These are phyloP conservation scores for Panthera uncia DNA, from an alignment of 2,113 vertebrate genomes.

Conservation along the genomic window DNA sequence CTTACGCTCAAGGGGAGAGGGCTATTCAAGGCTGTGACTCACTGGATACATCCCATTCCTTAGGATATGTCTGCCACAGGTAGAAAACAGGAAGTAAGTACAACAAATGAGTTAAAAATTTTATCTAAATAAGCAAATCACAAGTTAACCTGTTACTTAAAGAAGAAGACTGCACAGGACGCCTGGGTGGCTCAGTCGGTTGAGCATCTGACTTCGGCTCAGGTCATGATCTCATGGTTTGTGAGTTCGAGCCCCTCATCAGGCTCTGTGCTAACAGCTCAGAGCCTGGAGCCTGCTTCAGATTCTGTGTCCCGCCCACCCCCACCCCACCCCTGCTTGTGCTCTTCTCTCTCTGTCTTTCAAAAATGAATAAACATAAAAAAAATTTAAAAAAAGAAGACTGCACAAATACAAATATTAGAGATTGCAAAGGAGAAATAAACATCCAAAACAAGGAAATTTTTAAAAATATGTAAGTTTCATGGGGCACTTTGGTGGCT, in stretches of 20 bases:
- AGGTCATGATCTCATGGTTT: too few species aligned
- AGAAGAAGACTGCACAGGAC: background rate
- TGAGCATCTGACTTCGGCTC: too few species aligned
- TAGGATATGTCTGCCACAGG: background rate
- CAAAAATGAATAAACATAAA: too few species aligned
- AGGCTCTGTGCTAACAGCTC: too few species aligned
- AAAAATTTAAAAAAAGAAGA: background rate
- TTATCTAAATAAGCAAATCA: background rate
- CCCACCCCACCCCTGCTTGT: too few species aligned
- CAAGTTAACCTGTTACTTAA: background rate
- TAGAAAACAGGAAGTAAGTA: background rate
- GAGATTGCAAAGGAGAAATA: background rate
- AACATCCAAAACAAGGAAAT: background rate
- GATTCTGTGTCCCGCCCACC: too few species aligned
- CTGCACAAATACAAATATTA: background rate
- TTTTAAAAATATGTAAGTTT: background rate
- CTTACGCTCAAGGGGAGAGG: background rate
- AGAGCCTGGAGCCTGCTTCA: too few species aligned
- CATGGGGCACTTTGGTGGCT: too few species aligned
- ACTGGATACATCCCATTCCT: background rate
- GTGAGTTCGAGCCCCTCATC: too few species aligned
- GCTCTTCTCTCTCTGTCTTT: too few species aligned
- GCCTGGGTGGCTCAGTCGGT: too few species aligned
- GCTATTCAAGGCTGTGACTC: background rate
- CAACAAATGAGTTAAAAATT: background rate